These are phyloP conservation scores for Hycleus phaleratus DNA, from an alignment of 1,140 invertebrate genomes.

Conservation along the genomic window DNA sequence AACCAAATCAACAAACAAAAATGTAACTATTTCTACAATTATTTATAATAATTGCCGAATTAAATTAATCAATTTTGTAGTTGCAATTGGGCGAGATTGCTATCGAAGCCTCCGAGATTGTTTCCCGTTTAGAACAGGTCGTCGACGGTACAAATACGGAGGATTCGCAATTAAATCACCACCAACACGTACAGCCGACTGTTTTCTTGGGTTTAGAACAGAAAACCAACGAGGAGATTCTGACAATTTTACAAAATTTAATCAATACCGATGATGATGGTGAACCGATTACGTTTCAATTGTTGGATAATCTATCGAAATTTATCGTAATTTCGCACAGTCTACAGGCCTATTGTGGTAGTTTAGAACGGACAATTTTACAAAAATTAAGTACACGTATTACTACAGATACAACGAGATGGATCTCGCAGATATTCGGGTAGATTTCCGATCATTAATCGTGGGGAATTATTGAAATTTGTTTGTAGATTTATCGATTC, in stretches of 20 bases:
- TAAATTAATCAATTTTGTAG: constrained; percentile 19
- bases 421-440: constrained; percentile 57
- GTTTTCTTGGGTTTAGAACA: constrained; percentile 37
- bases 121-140: constrained; percentile 38
- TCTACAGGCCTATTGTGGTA: constrained; percentile 63
- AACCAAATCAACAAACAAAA: constrained; percentile 15
- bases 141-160: constrained; percentile 28
- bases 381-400: constrained; percentile 63
- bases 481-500: constrained; percentile 30
- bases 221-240: constrained; percentile 35
- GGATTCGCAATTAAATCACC: background rate
- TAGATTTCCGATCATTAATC: constrained; percentile 2
- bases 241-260: constrained; percentile 34
- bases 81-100: constrained; percentile 37
- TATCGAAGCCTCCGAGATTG: constrained; percentile 40
- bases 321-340: constrained; percentile 66
- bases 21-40: constrained; percentile 10
- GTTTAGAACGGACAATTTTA: constrained; percentile 60
- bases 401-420: constrained; percentile 65
- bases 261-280: constrained; percentile 44
- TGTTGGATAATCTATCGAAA: constrained; percentile 53
- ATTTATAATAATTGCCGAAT: background rate
- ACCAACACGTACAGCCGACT: constrained; percentile 27
- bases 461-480: background rate
- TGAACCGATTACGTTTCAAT: constrained; percentile 42